phyloP scores from a whole-genome alignment of 1,140 invertebrate species.

The Hesperophylax magnus region DNA sequence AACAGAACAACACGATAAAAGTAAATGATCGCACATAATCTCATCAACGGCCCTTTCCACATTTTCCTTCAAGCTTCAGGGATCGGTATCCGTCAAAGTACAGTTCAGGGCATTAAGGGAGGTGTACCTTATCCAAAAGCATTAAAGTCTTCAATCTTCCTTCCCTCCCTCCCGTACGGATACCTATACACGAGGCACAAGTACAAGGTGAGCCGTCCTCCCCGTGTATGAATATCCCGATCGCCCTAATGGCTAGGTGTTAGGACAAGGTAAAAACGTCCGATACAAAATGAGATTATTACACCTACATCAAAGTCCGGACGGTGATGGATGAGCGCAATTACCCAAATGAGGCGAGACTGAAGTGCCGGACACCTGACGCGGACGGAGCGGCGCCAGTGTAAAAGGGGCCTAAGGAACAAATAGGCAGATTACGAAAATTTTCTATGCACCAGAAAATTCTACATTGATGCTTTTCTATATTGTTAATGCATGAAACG shows the following conservation, averaged over 20 bases:
- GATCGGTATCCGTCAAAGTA: neutral
- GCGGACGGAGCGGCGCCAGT: conserved; percentile 7
- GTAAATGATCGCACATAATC: neutral
- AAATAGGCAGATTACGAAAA: neutral
- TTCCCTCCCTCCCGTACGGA: neutral
- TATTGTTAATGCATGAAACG: no score
- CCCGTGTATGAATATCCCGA: conserved; percentile 12
- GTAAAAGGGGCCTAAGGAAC: conserved; percentile 7
- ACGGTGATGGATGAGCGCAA: conserved; percentile 57
- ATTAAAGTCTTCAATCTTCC: conserved; percentile 57
- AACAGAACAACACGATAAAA: no score
- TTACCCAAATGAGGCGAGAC: conserved; percentile 57
- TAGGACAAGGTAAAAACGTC: conserved; percentile 55
- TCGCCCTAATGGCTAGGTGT: conserved; percentile 44
- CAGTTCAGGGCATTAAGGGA: neutral
- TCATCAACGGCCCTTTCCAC: conserved; percentile 5
- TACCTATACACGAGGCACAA: neutral
- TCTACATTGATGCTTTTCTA: neutral
- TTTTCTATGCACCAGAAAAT: neutral
- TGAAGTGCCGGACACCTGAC: conserved; percentile 52
- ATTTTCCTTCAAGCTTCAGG: conserved; percentile 6
- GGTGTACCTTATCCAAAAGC: conserved; percentile 24
- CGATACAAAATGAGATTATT: conserved; percentile 59
- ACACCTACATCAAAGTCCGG: conserved; percentile 57
- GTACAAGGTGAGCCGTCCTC: neutral